Percentiles rank a stretch among this genome's conserved stretches.
phyloP scores from a whole-genome alignment of 2,797 vertebrate species.

The Megalops cyprinoides region DNA sequence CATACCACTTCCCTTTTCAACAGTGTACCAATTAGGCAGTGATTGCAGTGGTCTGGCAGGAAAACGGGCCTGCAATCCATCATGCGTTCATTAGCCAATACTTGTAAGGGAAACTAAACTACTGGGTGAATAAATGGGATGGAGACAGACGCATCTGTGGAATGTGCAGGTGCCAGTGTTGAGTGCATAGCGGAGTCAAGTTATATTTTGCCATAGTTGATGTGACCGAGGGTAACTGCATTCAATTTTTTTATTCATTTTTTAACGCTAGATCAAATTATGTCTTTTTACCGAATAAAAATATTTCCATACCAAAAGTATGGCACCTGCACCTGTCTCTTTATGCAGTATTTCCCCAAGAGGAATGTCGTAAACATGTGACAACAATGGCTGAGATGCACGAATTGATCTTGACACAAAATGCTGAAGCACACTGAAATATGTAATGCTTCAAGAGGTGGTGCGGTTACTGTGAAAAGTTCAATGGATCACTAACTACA shows the following conservation, averaged over 20 bases:
- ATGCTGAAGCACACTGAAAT: background rate
- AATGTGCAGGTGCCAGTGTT: background rate
- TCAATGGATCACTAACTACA: background rate
- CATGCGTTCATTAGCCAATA: background rate
- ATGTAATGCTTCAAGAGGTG: background rate
- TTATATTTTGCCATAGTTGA: background rate
- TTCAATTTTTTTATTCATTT: too few species aligned
- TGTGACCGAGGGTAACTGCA: background rate
- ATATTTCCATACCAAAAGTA: background rate
- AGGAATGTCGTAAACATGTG: background rate
- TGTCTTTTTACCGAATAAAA: background rate
- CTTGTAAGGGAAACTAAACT: background rate
- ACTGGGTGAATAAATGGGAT: background rate
- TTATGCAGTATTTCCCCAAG: background rate
- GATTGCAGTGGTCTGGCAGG: constrained; percentile 13
- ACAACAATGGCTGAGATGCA: background rate
- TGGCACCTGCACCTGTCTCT: background rate
- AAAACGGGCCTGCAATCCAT: background rate
- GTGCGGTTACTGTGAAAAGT: background rate
- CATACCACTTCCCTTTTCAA: constrained; percentile 1
- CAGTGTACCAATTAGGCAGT: background rate
- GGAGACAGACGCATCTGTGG: too few species aligned
- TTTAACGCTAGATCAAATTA: background rate
- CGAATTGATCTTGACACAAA: background rate
- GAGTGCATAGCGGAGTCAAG: background rate